These are phyloP conservation scores for Trypoxylon attenuatum DNA, from an alignment of 2,888 invertebrate genomes.

Conservation along the genomic window DNA sequence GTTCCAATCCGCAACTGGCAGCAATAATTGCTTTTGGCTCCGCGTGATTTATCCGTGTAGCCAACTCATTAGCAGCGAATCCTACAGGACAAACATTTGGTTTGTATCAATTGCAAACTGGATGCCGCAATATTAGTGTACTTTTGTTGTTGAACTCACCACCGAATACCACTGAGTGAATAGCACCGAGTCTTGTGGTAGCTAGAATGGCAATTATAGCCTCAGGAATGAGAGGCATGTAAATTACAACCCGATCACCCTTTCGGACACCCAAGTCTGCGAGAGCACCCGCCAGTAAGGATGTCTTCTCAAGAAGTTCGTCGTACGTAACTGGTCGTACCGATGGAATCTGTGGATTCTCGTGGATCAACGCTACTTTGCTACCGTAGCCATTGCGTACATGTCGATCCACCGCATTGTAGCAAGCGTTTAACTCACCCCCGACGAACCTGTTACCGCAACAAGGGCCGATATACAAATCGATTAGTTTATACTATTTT, in stretches of 20 bases:
- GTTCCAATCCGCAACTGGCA: constrained; percentile 94
- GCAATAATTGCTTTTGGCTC: constrained; percentile 92
- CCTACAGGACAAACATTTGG: constrained; percentile 75
- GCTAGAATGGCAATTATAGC: constrained; percentile 93
- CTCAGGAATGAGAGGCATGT: constrained; percentile 96
- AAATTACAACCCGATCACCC: constrained; percentile 92
- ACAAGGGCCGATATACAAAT: neutral
- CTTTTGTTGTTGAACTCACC: no score
- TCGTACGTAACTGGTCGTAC: constrained; percentile 86
- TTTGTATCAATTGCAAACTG: neutral
- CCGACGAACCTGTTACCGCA: constrained; percentile 84
- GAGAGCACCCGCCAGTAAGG: constrained; percentile 87
- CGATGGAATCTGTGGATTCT: constrained; percentile 90
- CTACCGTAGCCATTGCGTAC: constrained; percentile 86
- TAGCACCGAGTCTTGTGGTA: constrained; percentile 89
- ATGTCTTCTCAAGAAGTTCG: constrained; percentile 87
- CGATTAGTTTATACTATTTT: neutral
- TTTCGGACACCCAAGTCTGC: constrained; percentile 84
- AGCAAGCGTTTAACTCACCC: constrained; percentile 93
- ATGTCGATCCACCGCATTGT: constrained; percentile 95
- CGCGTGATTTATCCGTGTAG: constrained; percentile 90
- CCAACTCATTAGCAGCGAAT: constrained; percentile 91
- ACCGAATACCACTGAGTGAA: constrained; percentile 97
- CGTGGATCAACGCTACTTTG: constrained; percentile 89
- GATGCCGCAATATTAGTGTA: no score